Percentiles rank a stretch among this genome's conserved stretches.
Evolutionary conservation across 2,113 vertebrate species (phyloP).

Genomic region (Heterotis niloticus): DNA sequence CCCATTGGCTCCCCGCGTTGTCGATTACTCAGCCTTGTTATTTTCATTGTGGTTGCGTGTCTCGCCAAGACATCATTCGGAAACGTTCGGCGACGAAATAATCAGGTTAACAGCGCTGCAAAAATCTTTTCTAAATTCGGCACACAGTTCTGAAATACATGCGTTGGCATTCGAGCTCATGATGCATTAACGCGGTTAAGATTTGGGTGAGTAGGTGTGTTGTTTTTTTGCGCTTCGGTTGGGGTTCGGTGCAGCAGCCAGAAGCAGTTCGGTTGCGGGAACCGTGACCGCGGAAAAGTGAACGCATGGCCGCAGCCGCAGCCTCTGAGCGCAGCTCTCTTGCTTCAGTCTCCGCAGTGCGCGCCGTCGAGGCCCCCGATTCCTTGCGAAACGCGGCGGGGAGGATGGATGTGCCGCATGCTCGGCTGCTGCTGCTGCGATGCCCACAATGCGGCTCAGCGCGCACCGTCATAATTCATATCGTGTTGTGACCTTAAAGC

Average conservation of each 20-base stretch:
- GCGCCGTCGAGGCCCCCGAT: neutral
- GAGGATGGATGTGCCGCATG: slow-evolving; percentile 4
- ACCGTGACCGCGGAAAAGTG: neutral
- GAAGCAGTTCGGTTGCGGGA: slow-evolving; percentile 3
- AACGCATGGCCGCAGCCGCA: neutral
- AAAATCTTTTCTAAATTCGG: neutral
- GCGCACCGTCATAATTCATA: too few relatives aligned
- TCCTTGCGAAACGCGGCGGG: neutral
- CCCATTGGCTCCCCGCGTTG: slow-evolving; percentile 6
- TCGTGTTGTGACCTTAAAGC: too few relatives aligned
- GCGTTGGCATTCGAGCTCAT: neutral
- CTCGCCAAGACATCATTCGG: slow-evolving; percentile 17
- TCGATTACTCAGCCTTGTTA: slow-evolving; percentile 20
- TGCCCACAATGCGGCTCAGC: neutral
- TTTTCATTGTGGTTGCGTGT: slow-evolving; percentile 21
- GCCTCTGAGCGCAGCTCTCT: neutral
- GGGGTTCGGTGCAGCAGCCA: slow-evolving; percentile 6
- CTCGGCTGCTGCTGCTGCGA: slow-evolving; percentile 9
- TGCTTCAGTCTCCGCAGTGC: slow-evolving; percentile 1
- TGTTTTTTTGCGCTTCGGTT: neutral
- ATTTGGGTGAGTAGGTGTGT: slow-evolving; percentile 9
- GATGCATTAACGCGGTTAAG: neutral
- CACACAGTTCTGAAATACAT: neutral
- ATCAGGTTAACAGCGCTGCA: neutral
- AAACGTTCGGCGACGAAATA: slow-evolving; percentile 16